Evolutionary conservation across 2,113 vertebrate genomes (phyloP), one percentile per base, ranked within the genome.

Genomic region (Diglossa brunneiventris): DNA sequence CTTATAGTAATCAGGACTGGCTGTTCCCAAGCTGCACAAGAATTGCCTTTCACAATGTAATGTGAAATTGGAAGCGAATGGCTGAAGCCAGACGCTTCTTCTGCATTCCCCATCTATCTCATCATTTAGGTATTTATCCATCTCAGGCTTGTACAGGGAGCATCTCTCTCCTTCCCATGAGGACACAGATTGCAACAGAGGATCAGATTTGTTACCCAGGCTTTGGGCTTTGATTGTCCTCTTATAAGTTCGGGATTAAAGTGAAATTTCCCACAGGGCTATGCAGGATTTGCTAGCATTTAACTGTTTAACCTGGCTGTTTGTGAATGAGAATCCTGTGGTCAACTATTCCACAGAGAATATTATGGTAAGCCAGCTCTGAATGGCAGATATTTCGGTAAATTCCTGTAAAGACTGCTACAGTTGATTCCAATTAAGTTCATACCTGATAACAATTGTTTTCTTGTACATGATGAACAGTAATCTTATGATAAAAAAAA

Each of bases 51-150:
- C 98, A 98, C 98, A 98, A 98, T 98, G 97, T 97, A 98, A 99
- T 99, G 98, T 98, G 99, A 99, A 99, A 99, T 99, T 99, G 99
- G 99, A 99, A 99, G 99, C 99, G 98, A 99, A 98, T 98, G 98
- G 98, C 98, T 98, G 98, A 98, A 98, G 98, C 98, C 98, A 99
- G 98, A 98, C 98, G 98, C 98, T 98, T 98, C 98, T 98, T 99
- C 98, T 99, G 97, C 98, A 98, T 99, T 99, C 99, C 98, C 98
- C 98, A 98, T 98, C 98, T 99, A 99, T 99, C 99, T 99, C 99
- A 99, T 99, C 99, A 99, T 99, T 99, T 99, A 99, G 99, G 98
- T 99, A 99, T 99, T 99, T 99, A 99, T 99, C 99, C 99, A 99
- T 99, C 99, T 98, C 97, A 91, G 98, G 97, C 98, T 98, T 99